These are phyloP conservation scores for Oncorhynchus nerka DNA, from an alignment of 2,113 vertebrate genomes.

Conservation along the genomic window DNA sequence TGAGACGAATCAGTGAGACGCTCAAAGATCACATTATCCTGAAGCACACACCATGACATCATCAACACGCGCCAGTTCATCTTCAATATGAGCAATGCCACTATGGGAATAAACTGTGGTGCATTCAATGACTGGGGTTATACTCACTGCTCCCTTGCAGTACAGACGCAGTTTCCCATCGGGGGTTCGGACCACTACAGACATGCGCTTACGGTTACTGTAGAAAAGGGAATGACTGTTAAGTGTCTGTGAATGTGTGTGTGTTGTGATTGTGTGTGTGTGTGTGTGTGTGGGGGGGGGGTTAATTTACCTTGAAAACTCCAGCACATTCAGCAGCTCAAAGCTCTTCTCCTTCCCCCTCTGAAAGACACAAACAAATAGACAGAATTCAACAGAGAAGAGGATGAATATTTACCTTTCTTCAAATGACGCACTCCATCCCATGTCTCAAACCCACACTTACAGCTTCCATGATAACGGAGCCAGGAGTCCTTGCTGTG, in stretches of 20 bases:
- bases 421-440: neutral
- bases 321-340: conserved; percentile 92
- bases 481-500: conserved; percentile 87
- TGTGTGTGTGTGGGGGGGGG: too few relatives aligned
- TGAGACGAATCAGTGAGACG: conserved; percentile 88
- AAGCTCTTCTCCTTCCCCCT: conserved; percentile 89
- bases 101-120: too few relatives aligned
- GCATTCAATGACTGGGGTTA: neutral
- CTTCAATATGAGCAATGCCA: neutral
- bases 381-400: neutral
- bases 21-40: conserved; percentile 98
- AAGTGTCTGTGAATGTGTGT: conserved; percentile 7
- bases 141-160: conserved; percentile 97
- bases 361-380: conserved; percentile 69
- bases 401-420: neutral
- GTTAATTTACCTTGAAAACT: conserved; percentile 89
- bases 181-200: conserved; percentile 92
- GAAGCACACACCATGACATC: conserved; percentile 49
- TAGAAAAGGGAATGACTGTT: conserved; percentile 35
- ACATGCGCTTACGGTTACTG: conserved; percentile 97
- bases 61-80: neutral
- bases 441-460: conserved; percentile 34
- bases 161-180: conserved; percentile 88
- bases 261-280: too few relatives aligned
- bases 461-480: conserved; percentile 94